Evolutionary conservation across 2,113 vertebrate genomes (phyloP).

Genomic region (Actinemys pallida): DNA sequence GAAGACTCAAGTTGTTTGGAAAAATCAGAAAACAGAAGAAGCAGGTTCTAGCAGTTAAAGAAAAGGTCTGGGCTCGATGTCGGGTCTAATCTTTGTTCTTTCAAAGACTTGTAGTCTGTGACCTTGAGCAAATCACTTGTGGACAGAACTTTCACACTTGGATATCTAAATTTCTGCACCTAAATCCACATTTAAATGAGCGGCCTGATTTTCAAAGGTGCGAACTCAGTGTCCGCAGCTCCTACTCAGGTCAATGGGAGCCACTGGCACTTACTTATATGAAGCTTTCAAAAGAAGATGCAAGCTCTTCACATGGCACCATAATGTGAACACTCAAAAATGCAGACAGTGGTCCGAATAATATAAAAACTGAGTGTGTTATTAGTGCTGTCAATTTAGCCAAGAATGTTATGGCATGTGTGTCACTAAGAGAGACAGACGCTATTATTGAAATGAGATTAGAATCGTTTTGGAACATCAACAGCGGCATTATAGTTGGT

Average conservation of each 20-base stretch:
- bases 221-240: rapidly evolving
- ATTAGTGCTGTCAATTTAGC: slow-evolving; percentile 81
- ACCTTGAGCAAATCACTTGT: background rate
- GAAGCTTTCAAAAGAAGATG: background rate
- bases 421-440: slow-evolving; percentile 80
- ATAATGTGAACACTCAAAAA: background rate
- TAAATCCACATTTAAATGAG: rapidly evolving
- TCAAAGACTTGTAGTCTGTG: background rate
- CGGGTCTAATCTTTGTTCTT: background rate
- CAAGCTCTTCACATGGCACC: background rate
- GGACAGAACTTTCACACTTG: background rate
- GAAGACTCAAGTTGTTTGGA: background rate
- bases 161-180: background rate
- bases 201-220: background rate
- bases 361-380: slow-evolving; percentile 66
- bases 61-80: slow-evolving; percentile 7
- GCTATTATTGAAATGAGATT: slow-evolving; percentile 84
- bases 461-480: slow-evolving; percentile 81
- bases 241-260: background rate
- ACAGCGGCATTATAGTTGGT: slow-evolving; percentile 79
- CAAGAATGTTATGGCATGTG: slow-evolving; percentile 78
- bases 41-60: slow-evolving; percentile 24
- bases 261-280: background rate
- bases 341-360: slow-evolving; percentile 69
- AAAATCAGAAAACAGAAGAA: background rate